Evolutionary conservation across 2,888 invertebrate species (phyloP), one percentile per base, ranked within the genome.

Genomic region (Eristalis pertinax): DNA sequence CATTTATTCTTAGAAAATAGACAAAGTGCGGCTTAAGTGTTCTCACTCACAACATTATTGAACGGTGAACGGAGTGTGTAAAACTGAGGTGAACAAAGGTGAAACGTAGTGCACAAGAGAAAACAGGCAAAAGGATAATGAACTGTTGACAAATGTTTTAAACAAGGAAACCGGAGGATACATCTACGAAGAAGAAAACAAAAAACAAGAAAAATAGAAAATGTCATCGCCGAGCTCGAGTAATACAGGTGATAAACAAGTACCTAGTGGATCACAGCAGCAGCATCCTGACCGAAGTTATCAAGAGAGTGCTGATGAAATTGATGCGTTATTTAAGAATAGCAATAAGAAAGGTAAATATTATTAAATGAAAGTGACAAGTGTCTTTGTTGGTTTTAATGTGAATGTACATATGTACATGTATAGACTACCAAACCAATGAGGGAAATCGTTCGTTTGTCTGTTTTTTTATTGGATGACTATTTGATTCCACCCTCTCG

Each of bases 201-300:
- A 24, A 74, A 62, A 72, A 35, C 72, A 76, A 60, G 19, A 56
- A 76, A 76, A 8, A 50, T 26, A 13, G 11, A 83, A 60, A 24
- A 87, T 87, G 87, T 87, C 87, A 84, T 86, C 78, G n/a, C 86
- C 82, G 62, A 76, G 79, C 35, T 87, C 84, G 43, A 87, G 83
- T 26, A 68, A 68, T 24, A 77, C 87, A 87, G 84, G 84, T 87
- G 87, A 87, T 65, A 87, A 76, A 69, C 68, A 79, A 73, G 75
- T 76, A 70, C 68, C 84, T 79, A 68, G 76, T 26, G 79, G 69
- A 76, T 80, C 84, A 65, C 72, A 60, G 65, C 73, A 80, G 65
- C 75, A 80, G 65, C 79, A 76, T 80, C 75, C 56, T 72, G 80
- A 84, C 22, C 63, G 68, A 41, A 84, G 79, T 50, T 58, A 32